Base-by-base conservation (phyloP, 2,888 invertebrate species). In the Dorcus hopei region DNA sequence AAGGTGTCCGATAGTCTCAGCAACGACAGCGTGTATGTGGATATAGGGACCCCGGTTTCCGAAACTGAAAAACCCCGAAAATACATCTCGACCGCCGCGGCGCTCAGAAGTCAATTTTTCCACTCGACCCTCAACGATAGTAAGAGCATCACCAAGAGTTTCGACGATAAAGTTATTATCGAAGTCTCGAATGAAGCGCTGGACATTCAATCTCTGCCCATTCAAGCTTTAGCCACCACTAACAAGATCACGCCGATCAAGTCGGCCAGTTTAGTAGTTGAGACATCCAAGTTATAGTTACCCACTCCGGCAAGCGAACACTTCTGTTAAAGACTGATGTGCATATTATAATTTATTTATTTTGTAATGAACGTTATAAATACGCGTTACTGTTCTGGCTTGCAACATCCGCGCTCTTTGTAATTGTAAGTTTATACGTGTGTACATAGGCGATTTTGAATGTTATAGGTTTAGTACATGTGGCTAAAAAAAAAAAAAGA, bases 71-170 rank as follows among this genome's bases (percentile, higher is more conserved):
- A 68, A n/a, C 70, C 78, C 43, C 71, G 74, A 49, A 79, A 80
- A 61, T 79, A 79, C 52, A 73, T 78, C 16, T 76, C 81, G 3
- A 81, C 81, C 61, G 79, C 81, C 3, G 80, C 82, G 39, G 76
- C 80, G 57, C 66, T 83, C 58, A 77, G 81, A 65, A 82, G 80
- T 66, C 80, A 83, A 60, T 83, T 83, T 73, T 83, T 83, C 70
- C 80, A 82, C 67, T 74, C 78, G 43, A 74, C 73, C 49, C 68
- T 72, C 49, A 61, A 54, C 49, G 73, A 74, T 57, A 68, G 63
- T 49, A 72, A 72, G 54, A 68, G 72, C 42, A 59, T 65, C 2
- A 63, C 72, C 38, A 74, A 74, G 62, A 75, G 74, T 65, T 65
- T 73, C 42, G 76, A 77, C 54, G 76, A 76, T 57, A 72, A 74